Conservation (phyloP, 2,888 invertebrate species). For the Listrodromus nycthemerus region DNA sequence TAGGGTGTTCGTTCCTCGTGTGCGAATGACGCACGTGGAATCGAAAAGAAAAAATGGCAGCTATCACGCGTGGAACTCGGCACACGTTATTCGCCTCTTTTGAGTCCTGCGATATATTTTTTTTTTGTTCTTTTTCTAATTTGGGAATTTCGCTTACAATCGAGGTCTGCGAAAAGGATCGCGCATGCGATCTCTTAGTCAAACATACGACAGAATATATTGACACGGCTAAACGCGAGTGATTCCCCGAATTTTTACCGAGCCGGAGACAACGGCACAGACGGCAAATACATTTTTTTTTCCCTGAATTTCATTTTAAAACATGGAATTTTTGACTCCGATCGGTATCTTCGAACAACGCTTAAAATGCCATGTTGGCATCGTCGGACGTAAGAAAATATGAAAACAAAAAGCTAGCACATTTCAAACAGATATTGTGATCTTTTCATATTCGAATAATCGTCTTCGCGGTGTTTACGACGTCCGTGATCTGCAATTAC, state of each 20-base stretch:
- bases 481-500: background rate
- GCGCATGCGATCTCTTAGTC: background rate
- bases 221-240: background rate
- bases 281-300: background rate
- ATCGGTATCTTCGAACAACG: background rate
- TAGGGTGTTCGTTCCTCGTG: background rate
- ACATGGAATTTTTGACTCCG: background rate
- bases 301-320: background rate
- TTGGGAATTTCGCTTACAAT: background rate
- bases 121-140: background rate
- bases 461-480: background rate
- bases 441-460: slow-evolving; percentile 8
- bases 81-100: background rate
- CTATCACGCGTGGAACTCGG: background rate
- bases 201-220: background rate
- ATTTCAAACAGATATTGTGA: background rate
- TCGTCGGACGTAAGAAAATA: background rate
- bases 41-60: background rate
- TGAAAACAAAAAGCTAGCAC: background rate
- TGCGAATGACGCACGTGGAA: slow-evolving; percentile 6
- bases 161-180: background rate
- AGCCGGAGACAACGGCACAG: background rate
- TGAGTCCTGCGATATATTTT: background rate
- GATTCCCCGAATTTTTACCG: slow-evolving; percentile 4
- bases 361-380: background rate